A percentile compares a stretch with the other conserved stretches of the same genome.
These are phyloP conservation scores for Acleris sparsana DNA, from an alignment of 2,888 invertebrate genomes.

Conservation along the genomic window DNA sequence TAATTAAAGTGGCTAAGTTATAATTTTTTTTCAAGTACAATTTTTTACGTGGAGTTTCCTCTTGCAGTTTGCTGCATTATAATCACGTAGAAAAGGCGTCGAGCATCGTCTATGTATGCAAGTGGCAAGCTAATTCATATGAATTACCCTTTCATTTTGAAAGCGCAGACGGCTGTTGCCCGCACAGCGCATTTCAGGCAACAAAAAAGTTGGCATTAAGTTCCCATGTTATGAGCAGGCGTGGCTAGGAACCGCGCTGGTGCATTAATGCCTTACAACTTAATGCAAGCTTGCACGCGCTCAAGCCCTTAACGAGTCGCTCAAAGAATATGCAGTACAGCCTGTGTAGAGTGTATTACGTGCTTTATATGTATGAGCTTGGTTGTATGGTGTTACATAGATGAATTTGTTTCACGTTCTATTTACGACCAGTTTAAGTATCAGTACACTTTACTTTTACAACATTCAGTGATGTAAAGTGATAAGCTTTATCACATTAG, in stretches of 20 bases:
- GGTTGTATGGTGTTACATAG: too few species aligned
- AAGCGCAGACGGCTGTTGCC: constrained; percentile 38
- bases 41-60: not conserved
- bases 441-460: too few species aligned
- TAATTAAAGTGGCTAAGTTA: too few species aligned
- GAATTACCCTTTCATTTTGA: constrained; percentile 51
- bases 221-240: constrained; percentile 53
- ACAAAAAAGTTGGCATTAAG: constrained; percentile 50
- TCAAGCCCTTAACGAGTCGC: constrained; percentile 44
- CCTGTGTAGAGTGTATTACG: constrained; percentile 3
- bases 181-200: constrained; percentile 40
- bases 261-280: constrained; percentile 76
- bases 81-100: constrained; percentile 2
- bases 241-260: constrained; percentile 63
- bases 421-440: too few species aligned
- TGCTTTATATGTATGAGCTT: not conserved
- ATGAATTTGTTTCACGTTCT: too few species aligned
- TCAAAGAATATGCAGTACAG: constrained; percentile 28
- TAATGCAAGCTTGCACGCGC: constrained; percentile 71
- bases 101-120: constrained; percentile 21
- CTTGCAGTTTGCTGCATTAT: not conserved
- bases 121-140: constrained; percentile 53
- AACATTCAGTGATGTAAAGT: too few species aligned
- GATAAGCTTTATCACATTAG: too few species aligned
- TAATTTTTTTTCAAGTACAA: too few species aligned